phyloP scores from a whole-genome alignment of 1,140 invertebrate genomes.

The Aricia agestis region DNA sequence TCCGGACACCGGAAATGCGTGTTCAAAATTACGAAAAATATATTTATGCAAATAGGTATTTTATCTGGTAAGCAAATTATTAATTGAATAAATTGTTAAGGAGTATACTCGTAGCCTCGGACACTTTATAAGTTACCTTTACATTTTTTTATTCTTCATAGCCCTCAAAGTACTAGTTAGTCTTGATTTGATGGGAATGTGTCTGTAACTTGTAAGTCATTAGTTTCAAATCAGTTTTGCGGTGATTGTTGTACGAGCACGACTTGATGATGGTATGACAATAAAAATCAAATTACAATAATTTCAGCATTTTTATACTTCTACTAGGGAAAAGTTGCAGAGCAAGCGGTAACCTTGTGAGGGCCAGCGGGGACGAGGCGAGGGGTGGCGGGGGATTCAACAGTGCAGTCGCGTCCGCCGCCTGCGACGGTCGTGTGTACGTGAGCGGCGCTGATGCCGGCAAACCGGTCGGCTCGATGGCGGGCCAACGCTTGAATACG shows the following conservation, averaged over 20 bases:
- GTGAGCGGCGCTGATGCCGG: conserved; percentile 53
- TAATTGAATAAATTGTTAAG: too few species aligned
- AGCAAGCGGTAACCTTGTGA: conserved; percentile 2
- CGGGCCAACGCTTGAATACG: conserved; percentile 54
- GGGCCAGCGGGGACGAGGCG: conserved; percentile 37
- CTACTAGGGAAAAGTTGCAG: conserved; percentile 15
- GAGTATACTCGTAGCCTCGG: too few species aligned
- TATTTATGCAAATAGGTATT: too few species aligned
- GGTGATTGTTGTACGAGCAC: background rate
- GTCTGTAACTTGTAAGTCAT: background rate
- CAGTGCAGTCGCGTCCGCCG: conserved; percentile 56
- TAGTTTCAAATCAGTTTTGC: too few species aligned
- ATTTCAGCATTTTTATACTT: conserved; percentile 3
- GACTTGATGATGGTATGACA: background rate
- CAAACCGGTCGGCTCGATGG: conserved; percentile 63
- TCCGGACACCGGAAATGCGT: too few species aligned
- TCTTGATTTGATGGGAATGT: background rate
- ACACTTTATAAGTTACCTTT: too few species aligned
- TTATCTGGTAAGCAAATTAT: too few species aligned
- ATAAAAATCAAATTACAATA: conserved; percentile 15
- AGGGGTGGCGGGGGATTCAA: conserved; percentile 30
- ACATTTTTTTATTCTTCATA: too few species aligned
- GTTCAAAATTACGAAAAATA: too few species aligned
- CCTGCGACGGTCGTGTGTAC: conserved; percentile 42
- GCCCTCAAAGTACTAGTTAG: background rate